Base-by-base conservation (phyloP, 2,888 invertebrate genomes). In the Drosophila suboccidentalis region DNA sequence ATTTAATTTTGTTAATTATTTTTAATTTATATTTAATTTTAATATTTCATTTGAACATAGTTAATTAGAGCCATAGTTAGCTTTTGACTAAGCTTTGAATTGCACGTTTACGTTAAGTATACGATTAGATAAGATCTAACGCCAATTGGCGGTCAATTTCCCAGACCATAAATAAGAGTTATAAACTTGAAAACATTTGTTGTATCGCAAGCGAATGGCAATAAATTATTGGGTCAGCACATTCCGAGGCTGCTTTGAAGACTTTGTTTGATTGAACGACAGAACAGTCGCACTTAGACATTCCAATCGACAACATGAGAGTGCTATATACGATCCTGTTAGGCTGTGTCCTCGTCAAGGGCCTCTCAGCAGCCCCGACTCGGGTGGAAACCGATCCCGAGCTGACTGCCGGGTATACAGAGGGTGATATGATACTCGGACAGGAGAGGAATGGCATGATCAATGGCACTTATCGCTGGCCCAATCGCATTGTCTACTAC, bases 391-490 rank as follows among this genome's bases (percentile, higher is more conserved):
- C 63, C 2, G 96, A 96, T 90, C 96, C 96, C 0, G 97, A 97
- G 89, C 96, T 97, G 89, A 92, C 95, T 75, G 96, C 96, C 0
- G 95, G 94, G 15, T 96, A 96, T 80, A 94, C 94, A 0, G 95
- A 97, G 90, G 96, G 96, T 6, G 97, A 97, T 84, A 96, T 97
- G 75, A 91, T 96, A 19, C 94, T 96, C 0, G 41, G 26, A 8
- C 71, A 83, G 9, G 9, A 39, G 0, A 86, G 94, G 74, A 96
- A 95, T 81, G 96, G 95, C 0, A 78, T 95, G 1, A 93, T 93
- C 13, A 93, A 94, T 1, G 93, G 94, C 39, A 89, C 93, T 0
- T 91, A 93, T 5, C 93, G 94, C 9, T 96, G 96, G 96, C 94
- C 94, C 0, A 93, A 94, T 19, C 95, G 95, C 8, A 93, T 94